Evolutionary conservation across 2,888 invertebrate genomes (phyloP), one percentile per base, ranked within the genome.

Genomic region (Chrysolina americana): DNA sequence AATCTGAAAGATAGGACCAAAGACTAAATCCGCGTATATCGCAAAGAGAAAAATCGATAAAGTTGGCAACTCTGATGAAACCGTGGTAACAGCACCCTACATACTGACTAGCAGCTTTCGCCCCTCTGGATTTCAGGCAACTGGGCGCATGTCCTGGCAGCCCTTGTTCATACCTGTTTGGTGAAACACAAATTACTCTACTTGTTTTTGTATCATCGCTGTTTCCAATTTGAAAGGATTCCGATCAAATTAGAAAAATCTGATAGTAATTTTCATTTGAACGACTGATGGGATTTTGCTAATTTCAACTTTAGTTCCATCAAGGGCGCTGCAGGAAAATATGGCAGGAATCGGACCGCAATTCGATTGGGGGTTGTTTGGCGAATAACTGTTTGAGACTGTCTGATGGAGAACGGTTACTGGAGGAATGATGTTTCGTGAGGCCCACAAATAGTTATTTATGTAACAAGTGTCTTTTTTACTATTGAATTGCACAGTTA

Each of bases 21-120:
- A 66, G 41, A 23, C 3, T 13, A 17, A 23, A 66, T 50, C 10
- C 70, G 63, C 69, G 71, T 56, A 71, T 59, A 68, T 68, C 70
- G 41, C 36, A 41, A n/a, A 66, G 73, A 36, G 36, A 53, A 66
- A 70, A 77, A 85, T 84, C 82, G 83, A 85, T 84, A 79, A 77
- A 79, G 76, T 77, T 77, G 80, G 74, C 81, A 82, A 83, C 78
- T 78, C 75, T 81, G 83, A 82, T 82, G 82, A 80, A 81, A 80
- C 81, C 81, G 81, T 79, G 81, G 77, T 82, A 83, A 82, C 81
- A 81, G 84, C 85, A 84, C 84, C 84, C 86, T 83, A 84, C 83
- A 82, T 83, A 86, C 86, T 86, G 85, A 83, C 83, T 84, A 80
- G 81, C 83, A 80, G 80, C 82, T 83, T 83, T 82, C 83, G 82